Base-by-base conservation (phyloP, 2,888 invertebrate genomes). In the Ectropis crepuscularia region DNA sequence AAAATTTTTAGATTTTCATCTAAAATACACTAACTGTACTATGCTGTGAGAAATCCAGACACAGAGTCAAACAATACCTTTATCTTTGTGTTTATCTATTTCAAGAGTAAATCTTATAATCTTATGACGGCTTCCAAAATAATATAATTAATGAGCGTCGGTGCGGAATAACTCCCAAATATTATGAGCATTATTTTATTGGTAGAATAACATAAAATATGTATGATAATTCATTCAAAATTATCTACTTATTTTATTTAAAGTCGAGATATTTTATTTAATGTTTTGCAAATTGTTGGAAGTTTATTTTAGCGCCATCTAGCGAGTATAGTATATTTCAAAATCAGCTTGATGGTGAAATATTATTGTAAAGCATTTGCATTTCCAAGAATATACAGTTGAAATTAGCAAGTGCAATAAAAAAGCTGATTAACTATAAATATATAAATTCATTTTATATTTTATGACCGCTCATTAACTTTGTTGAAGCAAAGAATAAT, bases 351-450 rank as follows among this genome's bases (percentile, higher is more conserved):
- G 47, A 12, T 12, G 28, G 6, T 39, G 57, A 51, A 46, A 36
- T 43, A 7, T 41, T 43, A n/a, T 39, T 16, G 12, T 12, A 5
- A 16, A 64, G 61, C 71, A 80, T 81, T 81, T 75, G 68, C 74
- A 63, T 63, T 64, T 54, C 63, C 77, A 78, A 82, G 82, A 74
- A 61, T 61, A 61, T 61, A 82, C 60, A 69, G 82, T 82, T 78
- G 79, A 62, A 69, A 64, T 43, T 11, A 47, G 16, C 36, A 42
- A 74, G 80, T 71, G 66, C 49, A 43, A 16, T 45, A 8, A 43
- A 58, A 51, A 50, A 38, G 51, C 51, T 49, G 53, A 28, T 51
- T 41, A 6, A 42, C n/a, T 49, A 54, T 38, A 53, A n/a, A n/a
- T 28, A 28, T 28, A 28, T 28, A 28, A 28, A 28, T 28, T 28